Base-by-base conservation (phyloP, 2,888 invertebrate genomes). In the Nephrotoma flavescens region DNA sequence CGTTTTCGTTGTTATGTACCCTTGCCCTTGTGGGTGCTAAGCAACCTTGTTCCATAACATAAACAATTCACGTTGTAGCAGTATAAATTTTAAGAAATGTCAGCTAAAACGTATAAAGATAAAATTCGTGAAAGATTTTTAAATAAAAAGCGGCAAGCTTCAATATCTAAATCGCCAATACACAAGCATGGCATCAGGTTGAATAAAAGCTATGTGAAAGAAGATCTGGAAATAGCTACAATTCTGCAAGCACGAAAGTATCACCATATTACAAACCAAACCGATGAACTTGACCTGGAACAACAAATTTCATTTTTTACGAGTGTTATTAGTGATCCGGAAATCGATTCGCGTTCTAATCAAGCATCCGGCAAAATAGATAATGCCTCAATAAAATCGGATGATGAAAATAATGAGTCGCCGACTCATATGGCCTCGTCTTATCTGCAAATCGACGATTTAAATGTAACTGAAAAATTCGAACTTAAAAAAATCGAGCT, bases 361-460 rank as follows among this genome's bases (percentile, higher is more conserved):
- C 52, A 57, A 31, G 11, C 19, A 41, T 84, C 84, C 6, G 42
- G 52, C 31, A 45, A 41, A 31, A 86, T 19, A 12, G 86, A 45
- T 47, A 52, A 71, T 12, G 87, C 47, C 11, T 87, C 87, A 7
- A 41, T 45, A 15, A 83, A 83, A 15, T 86, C 86, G 5, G 86
- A 87, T 19, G 85, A 42, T 45, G 42, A 12, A 42, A 84, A 84
- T 19, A 57, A 52, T 57, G 86, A 86, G 15, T 88, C 88, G 5
- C 86, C 88, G 86, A 87, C 88, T 42, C 87, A 89, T 42, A 88
- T 89, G 7, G 89, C 89, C 0, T 89, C 90, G 0, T 90, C 90
- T 0, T 91, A 90, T 71, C 89, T 92, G 85, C 89, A 90, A 88
- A 89, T 91, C n/a, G 91, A 91, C 15, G 88, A 89, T 6, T 88